Conservation (phyloP, 2,113 vertebrate species). For the Myanophis thanlyinensis region DNA sequence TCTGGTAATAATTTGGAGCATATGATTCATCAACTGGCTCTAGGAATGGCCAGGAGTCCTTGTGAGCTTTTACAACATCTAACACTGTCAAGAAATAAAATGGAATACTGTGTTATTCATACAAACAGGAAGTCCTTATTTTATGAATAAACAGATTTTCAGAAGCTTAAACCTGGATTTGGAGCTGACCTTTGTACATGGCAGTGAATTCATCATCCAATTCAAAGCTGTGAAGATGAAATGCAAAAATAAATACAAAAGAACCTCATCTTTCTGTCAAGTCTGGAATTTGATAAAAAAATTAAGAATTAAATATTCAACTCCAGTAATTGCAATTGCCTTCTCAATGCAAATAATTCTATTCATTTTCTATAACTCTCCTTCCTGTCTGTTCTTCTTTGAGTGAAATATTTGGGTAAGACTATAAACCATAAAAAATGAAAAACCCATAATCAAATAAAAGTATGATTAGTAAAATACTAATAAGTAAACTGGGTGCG, state of each 20-base stretch:
- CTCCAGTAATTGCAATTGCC: background rate
- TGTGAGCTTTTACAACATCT: conserved; percentile 91
- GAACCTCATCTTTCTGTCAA: background rate
- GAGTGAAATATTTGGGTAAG: background rate
- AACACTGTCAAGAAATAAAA: conserved; percentile 76
- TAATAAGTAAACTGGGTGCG: background rate
- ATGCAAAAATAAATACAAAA: conserved; percentile 23
- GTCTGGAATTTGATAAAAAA: background rate
- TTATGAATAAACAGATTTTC: background rate
- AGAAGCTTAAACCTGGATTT: background rate
- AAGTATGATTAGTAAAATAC: background rate
- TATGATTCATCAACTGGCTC: conserved; percentile 97
- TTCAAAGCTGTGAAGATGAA: conserved; percentile 82
- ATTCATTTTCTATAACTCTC: background rate
- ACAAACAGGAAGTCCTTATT: background rate
- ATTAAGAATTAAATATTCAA: background rate
- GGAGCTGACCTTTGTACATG: conserved; percentile 91
- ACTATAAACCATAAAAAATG: background rate
- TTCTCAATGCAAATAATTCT: background rate
- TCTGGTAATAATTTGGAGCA: conserved; percentile 92
- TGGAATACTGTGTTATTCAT: conserved; percentile 12
- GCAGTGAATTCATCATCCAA: conserved; percentile 95
- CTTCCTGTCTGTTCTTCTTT: background rate
- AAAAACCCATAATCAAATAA: background rate
- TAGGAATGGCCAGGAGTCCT: conserved; percentile 97